Conservation (phyloP, 2,113 vertebrate species). For the Mormyrus iriodes region DNA sequence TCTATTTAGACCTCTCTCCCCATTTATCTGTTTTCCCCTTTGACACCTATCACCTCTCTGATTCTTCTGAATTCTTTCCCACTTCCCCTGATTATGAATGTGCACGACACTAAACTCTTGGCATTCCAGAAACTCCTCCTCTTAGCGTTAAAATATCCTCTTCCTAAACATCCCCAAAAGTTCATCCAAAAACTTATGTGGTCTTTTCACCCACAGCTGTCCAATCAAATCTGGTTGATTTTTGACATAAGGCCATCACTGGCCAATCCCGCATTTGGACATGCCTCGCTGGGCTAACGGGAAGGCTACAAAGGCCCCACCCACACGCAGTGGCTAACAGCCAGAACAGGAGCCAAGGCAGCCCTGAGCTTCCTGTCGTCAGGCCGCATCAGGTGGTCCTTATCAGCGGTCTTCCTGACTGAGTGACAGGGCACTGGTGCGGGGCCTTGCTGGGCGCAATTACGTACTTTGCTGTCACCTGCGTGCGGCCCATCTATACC, state of each 20-base stretch:
- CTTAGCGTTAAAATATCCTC: background rate
- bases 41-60: slow-evolving; percentile 20
- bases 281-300: background rate
- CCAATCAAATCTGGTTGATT: background rate
- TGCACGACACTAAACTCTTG: background rate
- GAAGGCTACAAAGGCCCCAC: background rate
- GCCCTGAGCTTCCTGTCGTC: slow-evolving; percentile 47
- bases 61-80: slow-evolving; percentile 30
- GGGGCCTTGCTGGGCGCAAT: slow-evolving; percentile 7
- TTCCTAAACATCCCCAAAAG: background rate
- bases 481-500: background rate
- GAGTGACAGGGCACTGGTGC: slow-evolving; percentile 43
- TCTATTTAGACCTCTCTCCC: background rate
- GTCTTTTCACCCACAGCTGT: background rate
- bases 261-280: background rate
- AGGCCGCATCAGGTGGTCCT: slow-evolving; percentile 50
- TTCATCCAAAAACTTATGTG: background rate
- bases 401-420: slow-evolving; percentile 46
- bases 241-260: background rate
- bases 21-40: background rate
- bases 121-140: background rate
- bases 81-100: slow-evolving; percentile 10
- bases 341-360: slow-evolving; percentile 33
- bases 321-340: background rate
- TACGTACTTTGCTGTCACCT: background rate